These are phyloP conservation scores for Platycheirus rosarum DNA, from an alignment of 2,888 invertebrate species.

Conservation along the genomic window DNA sequence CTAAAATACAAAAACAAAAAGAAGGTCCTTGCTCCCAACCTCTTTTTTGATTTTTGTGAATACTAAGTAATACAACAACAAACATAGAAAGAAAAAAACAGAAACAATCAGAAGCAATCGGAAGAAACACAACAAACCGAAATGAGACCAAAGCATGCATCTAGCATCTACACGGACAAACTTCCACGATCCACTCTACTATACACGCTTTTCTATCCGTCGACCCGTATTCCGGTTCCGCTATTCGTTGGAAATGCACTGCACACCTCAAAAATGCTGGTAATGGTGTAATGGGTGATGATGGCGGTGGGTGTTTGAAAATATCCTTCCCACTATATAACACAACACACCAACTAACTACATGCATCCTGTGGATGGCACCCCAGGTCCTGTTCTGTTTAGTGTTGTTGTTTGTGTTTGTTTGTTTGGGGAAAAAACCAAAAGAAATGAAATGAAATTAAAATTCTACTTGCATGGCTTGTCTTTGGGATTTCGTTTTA, in stretches of 20 bases:
- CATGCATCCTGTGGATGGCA: conserved; percentile 34
- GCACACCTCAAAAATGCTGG: conserved; percentile 28
- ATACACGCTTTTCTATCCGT: conserved; percentile 9
- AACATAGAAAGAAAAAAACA: conserved; percentile 13
- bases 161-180: conserved; percentile 2
- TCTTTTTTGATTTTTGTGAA: not conserved
- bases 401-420: conserved; percentile 9
- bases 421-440: conserved; percentile 17
- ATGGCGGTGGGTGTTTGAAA: conserved; percentile 1
- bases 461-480: conserved; percentile 52
- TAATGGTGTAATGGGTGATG: not conserved
- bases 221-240: conserved; percentile 25
- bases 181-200: not conserved
- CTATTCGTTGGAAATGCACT: conserved; percentile 24
- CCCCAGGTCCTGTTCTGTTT: conserved; percentile 11
- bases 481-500: conserved; percentile 36
- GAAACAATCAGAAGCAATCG: conserved; percentile 41
- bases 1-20: conserved; percentile 7
- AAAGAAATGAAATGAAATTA: conserved; percentile 40
- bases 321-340: conserved; percentile 26
- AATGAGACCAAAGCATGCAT: conserved; percentile 35
- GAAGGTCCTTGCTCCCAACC: conserved; percentile 54
- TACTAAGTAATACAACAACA: conserved; percentile 29
- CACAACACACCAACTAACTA: conserved; percentile 34
- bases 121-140: conserved; percentile 58